Base-by-base conservation (phyloP, 1,140 invertebrate genomes). In the Pseudomyrmex sp. region DNA sequence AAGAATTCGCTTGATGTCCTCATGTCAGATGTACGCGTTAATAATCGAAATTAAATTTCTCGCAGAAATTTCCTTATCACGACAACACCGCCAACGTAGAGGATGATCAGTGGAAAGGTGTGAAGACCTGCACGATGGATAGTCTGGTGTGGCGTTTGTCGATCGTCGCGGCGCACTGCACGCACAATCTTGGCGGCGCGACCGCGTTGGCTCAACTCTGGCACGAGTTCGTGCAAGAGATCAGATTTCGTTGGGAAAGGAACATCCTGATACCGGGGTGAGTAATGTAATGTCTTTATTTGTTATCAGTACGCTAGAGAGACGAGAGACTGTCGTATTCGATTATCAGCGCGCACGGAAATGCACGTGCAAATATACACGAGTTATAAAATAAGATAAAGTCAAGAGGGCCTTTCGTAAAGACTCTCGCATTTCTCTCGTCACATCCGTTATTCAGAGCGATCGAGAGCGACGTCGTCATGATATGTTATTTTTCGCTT, bases 201-300 rank as follows among this genome's bases (percentile, higher is more conserved):
- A 93, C 95, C 56, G 97, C 98, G 77, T 95, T 99, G 46, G 97
- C 98, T 1, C 98, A 99, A 91, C 91, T 99, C 0, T 99, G 98
- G 98, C 97, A 98, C 89, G 98, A 99, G 91, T 97, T 99, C 91
- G 96, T 97, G 0, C 96, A 98, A 85, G 98, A 99, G 93, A 96
- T 99, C 86, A 95, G 98, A 75, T 98, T 97, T 90, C 94, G 98
- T 46, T 99, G 98, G 98, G 98, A 99, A 85, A 97, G 97, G 88
- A 95, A 95, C 52, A 96, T 97, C 76, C 88, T 95, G 13, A 96
- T 99, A 85, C 97, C 97, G 15, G 98, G 98, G 98, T 98, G 94
- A 97, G 97, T 97, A 73, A 66, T 89, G 10, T 76, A 77, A 48
- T 74, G 15, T 79, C 20, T 86, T 88, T 87, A 77, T 86, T 69